Evolutionary conservation across 2,888 invertebrate genomes (phyloP).

Genomic region (Rotaria sp.): DNA sequence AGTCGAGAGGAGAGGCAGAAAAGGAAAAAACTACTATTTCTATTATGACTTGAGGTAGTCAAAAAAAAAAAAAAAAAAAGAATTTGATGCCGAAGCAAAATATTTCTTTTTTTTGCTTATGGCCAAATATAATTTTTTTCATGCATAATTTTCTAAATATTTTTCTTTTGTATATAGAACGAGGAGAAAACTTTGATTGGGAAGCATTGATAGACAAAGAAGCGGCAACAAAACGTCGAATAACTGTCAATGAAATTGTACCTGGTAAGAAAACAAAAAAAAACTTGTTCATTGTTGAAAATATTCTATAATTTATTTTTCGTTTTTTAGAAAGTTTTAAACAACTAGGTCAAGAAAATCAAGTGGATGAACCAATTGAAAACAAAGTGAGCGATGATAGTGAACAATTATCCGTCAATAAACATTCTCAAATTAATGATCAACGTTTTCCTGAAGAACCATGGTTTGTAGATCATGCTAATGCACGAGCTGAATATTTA

Average conservation of each 20-base stretch:
- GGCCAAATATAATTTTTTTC: background rate
- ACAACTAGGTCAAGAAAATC: background rate
- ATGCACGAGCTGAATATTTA: background rate
- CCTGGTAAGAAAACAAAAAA: background rate
- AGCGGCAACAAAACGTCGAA: constrained; percentile 6
- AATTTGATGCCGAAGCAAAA: background rate
- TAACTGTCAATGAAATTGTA: background rate
- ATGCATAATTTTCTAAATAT: background rate
- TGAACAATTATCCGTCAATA: background rate
- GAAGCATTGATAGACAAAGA: background rate
- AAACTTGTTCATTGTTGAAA: no score
- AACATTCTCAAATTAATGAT: background rate
- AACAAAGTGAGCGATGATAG: background rate
- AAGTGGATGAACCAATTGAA: background rate
- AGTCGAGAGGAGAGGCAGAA: background rate
- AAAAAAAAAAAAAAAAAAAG: background rate
- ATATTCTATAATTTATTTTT: background rate
- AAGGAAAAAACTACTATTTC: background rate
- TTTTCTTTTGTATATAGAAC: background rate
- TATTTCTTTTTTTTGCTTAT: background rate
- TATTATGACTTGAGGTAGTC: background rate
- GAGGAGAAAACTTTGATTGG: background rate
- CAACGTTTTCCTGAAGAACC: background rate
- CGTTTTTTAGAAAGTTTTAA: background rate
- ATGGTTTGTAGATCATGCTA: background rate